A percentile compares a stretch with the other conserved stretches of the same genome.
Conservation (phyloP, 2,888 invertebrate species). For the Oxyscelio sp. region DNA sequence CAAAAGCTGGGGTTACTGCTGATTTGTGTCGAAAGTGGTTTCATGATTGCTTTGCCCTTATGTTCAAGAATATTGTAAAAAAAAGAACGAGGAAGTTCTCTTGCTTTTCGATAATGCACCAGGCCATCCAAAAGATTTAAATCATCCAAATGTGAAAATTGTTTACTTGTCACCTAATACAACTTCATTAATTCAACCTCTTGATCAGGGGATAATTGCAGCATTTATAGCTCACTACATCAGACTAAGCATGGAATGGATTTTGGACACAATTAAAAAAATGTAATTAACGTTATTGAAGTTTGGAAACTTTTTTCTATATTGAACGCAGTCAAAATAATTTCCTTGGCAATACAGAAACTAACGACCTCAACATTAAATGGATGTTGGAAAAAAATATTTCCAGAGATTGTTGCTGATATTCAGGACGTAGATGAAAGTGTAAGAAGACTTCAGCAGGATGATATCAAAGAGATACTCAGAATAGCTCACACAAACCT, state of each 20-base stretch:
- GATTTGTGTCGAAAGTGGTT: conserved; percentile 58
- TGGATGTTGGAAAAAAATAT: conserved; percentile 80
- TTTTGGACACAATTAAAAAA: conserved; percentile 76
- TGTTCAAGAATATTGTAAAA: conserved; percentile 67
- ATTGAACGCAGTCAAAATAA: conserved; percentile 73
- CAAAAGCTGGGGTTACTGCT: conserved; percentile 79
- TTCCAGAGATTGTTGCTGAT: conserved; percentile 73
- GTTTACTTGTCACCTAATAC: conserved; percentile 79
- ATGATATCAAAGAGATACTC: conserved; percentile 50
- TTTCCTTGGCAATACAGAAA: conserved; percentile 67
- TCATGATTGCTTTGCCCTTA: conserved; percentile 70
- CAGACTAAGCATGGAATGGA: conserved; percentile 72
- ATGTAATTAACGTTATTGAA: conserved; percentile 62
- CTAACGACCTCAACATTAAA: conserved; percentile 77
- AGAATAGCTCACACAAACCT: conserved; percentile 55
- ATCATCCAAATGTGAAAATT: conserved; percentile 77
- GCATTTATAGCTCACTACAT: conserved; percentile 81
- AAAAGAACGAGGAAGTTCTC: conserved; percentile 67
- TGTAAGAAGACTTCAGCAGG: conserved; percentile 41
- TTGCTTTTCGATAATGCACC: conserved; percentile 78
- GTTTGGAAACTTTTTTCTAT: conserved; percentile 78
- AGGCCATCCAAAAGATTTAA: conserved; percentile 73
- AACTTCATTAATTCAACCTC: no score
- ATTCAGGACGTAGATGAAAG: conserved; percentile 15
- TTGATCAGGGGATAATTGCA: conserved; percentile 81